These are phyloP conservation scores for Chelonus insularis DNA, from an alignment of 1,140 invertebrate species.

Conservation along the genomic window DNA sequence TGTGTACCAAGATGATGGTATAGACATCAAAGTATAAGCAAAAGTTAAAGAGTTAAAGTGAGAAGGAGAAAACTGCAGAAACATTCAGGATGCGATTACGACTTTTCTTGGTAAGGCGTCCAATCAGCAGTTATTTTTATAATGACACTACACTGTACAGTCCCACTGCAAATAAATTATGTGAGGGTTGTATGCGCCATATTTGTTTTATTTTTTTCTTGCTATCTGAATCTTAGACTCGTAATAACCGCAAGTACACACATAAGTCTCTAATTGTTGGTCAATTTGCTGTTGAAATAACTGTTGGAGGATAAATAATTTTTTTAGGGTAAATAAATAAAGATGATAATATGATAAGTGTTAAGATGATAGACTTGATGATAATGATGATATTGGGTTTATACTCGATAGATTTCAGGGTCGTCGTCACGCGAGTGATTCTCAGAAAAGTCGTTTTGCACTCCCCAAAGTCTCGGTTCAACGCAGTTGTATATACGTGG, in stretches of 20 bases:
- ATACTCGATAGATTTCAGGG: conserved; percentile 55
- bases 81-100: conserved; percentile 59
- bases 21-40: conserved; percentile 8
- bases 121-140: conserved; percentile 62
- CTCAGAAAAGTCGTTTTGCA: conserved; percentile 58
- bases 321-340: too few species aligned
- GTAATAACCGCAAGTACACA: too few species aligned
- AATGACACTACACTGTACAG: conserved; percentile 48
- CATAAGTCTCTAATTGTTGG: too few species aligned
- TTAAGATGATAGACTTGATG: too few species aligned
- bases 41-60: conserved; percentile 27
- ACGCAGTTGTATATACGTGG: conserved; percentile 37
- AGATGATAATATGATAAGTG: too few species aligned
- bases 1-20: conserved; percentile 29
- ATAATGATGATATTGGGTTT: too few species aligned
- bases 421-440: conserved; percentile 58
- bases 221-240: conserved; percentile 31
- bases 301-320: too few species aligned
- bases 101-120: conserved; percentile 61
- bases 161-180: conserved; percentile 29
- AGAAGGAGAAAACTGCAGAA: conserved; percentile 19
- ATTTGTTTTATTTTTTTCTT: not conserved
- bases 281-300: too few species aligned
- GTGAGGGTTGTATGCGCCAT: conserved; percentile 13
- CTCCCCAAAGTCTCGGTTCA: conserved; percentile 27